Percentiles rank a stretch among this genome's conserved stretches.
phyloP scores from a whole-genome alignment of 2,888 invertebrate genomes.

The Himalopsyche japonica region DNA sequence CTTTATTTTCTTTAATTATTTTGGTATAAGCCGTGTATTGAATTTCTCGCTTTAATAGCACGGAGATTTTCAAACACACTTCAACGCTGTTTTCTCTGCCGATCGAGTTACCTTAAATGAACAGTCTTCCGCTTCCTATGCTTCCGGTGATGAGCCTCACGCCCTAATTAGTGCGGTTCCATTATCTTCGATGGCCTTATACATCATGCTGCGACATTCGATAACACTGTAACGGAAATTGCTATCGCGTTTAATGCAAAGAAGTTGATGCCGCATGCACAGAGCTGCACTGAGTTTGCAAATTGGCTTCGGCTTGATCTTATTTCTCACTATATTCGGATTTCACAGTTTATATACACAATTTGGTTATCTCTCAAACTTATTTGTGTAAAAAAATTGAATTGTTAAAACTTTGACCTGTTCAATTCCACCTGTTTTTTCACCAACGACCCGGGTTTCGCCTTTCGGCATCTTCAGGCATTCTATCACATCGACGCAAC shows the following conservation, averaged over 20 bases:
- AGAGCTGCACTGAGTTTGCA: background rate
- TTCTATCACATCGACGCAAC: too few relatives aligned
- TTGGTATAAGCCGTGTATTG: too few relatives aligned
- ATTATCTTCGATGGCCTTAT: background rate
- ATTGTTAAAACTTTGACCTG: too few relatives aligned
- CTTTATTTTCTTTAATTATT: too few relatives aligned
- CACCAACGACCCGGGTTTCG: too few relatives aligned
- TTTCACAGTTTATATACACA: too few relatives aligned
- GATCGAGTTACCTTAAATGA: background rate
- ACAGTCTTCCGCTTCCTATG: background rate
- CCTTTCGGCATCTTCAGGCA: too few relatives aligned
- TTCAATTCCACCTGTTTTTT: too few relatives aligned
- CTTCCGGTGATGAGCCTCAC: background rate
- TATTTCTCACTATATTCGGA: too few relatives aligned
- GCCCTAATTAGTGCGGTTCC: background rate
- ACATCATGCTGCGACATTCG: background rate
- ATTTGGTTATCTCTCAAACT: too few relatives aligned
- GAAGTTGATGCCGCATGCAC: background rate
- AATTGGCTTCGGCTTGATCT: too few relatives aligned
- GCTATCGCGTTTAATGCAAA: background rate
- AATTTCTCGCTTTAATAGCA: background rate
- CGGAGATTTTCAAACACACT: background rate
- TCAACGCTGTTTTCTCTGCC: background rate
- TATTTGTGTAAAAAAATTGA: too few relatives aligned
- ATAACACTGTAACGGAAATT: background rate